These are phyloP conservation scores for Enteromius radiatus DNA, from an alignment of 2,797 vertebrate species.

Conservation along the genomic window DNA sequence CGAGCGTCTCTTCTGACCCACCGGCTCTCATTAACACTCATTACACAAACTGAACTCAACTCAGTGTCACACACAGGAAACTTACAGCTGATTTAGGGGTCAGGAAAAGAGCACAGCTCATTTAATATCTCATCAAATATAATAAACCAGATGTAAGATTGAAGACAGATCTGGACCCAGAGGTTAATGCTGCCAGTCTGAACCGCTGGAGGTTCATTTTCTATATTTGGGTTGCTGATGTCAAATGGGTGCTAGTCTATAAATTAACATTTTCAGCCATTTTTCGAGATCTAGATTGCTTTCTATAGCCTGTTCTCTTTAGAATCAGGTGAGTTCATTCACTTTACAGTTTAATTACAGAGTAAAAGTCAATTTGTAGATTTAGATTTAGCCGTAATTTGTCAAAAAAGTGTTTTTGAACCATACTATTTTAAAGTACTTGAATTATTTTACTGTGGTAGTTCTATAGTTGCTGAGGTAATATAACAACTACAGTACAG, in stretches of 20 bases:
- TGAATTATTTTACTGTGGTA: too few relatives aligned
- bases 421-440: too few relatives aligned
- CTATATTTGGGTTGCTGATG: background rate
- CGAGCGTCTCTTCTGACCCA: conserved; percentile 9
- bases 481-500: too few relatives aligned
- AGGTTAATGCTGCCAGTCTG: conserved; percentile 3
- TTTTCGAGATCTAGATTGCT: too few relatives aligned
- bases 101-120: background rate
- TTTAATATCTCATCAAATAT: conserved; percentile 20
- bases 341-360: background rate
- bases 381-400: background rate
- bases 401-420: background rate
- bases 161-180: background rate
- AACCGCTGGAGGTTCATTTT: conserved; percentile 5
- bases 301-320: background rate
- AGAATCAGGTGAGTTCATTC: background rate
- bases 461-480: too few relatives aligned
- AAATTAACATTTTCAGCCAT: background rate
- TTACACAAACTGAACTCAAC: conserved; percentile 16
- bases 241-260: background rate
- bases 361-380: background rate
- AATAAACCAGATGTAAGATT: background rate
- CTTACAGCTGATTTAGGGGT: background rate
- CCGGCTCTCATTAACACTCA: conserved; percentile 20
- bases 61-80: background rate